Percentiles rank a stretch among this genome's conserved stretches.
Conservation (phyloP, 2,888 invertebrate species). For the Chorisops tibialis region DNA sequence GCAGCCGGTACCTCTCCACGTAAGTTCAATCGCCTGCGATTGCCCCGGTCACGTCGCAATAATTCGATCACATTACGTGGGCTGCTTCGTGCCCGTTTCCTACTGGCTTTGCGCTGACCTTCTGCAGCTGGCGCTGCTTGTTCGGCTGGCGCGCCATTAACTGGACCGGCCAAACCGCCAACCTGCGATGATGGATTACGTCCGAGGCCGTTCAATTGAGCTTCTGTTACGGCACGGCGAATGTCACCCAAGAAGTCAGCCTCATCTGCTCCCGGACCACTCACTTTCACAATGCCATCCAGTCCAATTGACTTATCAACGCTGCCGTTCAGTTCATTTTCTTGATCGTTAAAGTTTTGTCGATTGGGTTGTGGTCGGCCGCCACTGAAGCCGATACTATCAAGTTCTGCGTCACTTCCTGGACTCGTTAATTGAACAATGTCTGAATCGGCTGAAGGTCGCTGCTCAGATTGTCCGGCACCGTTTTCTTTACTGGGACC, state of each 20-base stretch:
- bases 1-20: neutral
- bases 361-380: too few species aligned
- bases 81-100: slow-evolving; percentile 8
- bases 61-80: neutral
- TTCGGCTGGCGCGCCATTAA: too few species aligned
- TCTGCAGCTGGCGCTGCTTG: neutral
- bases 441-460: neutral
- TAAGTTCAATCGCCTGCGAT: neutral
- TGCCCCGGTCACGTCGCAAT: neutral
- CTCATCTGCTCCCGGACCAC: slow-evolving; percentile 1
- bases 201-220: neutral
- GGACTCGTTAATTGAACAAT: slow-evolving; percentile 6
- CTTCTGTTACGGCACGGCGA: neutral
- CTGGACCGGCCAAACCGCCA: neutral
- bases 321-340: neutral
- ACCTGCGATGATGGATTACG: neutral
- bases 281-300: neutral
- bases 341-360: neutral
- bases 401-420: neutral
- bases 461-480: too few species aligned
- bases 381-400: neutral
- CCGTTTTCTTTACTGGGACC: neutral
- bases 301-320: slow-evolving; percentile 5
- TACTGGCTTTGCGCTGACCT: neutral
- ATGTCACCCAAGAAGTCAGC: slow-evolving; percentile 5